Evolutionary conservation across 2,888 invertebrate species (phyloP).

Genomic region (Cyaniris semiargus): DNA sequence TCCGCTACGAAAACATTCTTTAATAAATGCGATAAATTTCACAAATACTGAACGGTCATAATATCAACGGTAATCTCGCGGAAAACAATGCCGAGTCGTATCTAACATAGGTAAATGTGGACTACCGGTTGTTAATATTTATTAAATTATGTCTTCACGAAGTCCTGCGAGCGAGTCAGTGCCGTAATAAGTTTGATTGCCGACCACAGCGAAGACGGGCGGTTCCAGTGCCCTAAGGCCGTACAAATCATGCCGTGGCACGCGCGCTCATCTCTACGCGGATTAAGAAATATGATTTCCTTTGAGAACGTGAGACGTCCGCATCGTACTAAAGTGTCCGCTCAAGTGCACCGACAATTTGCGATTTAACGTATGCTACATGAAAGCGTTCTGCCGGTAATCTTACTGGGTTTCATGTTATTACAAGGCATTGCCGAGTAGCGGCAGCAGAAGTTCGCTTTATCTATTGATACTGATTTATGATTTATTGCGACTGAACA

Average conservation of each 20-base stretch:
- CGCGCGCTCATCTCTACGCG: conserved; percentile 46
- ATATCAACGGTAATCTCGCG: conserved; percentile 20
- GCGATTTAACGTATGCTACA: conserved; percentile 67
- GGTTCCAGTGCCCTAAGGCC: conserved; percentile 43
- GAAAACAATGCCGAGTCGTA: conserved; percentile 32
- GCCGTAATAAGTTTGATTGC: conserved; percentile 49
- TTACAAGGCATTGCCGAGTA: conserved; percentile 56
- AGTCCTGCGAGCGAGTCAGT: conserved; percentile 45
- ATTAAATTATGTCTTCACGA: conserved; percentile 45
- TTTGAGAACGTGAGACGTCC: conserved; percentile 45
- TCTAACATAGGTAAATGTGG: conserved; percentile 30
- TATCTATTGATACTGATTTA: conserved; percentile 17
- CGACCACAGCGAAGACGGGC: conserved; percentile 46
- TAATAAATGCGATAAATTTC: conserved; percentile 28
- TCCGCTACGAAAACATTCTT: conserved; percentile 48
- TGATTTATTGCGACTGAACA: conserved; percentile 8
- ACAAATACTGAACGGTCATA: conserved; percentile 33
- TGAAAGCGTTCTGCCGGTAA: conserved; percentile 63
- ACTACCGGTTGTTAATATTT: conserved; percentile 20
- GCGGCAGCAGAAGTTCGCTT: conserved; percentile 49
- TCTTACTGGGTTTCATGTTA: conserved; percentile 68
- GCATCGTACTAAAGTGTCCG: conserved; percentile 55
- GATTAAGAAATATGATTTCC: conserved; percentile 48
- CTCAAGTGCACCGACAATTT: conserved; percentile 68
- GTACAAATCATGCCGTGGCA: conserved; percentile 45